Evolutionary conservation across 2,797 vertebrate genomes (phyloP), one percentile per base, ranked within the genome.

Genomic region (Helostoma temminkii): DNA sequence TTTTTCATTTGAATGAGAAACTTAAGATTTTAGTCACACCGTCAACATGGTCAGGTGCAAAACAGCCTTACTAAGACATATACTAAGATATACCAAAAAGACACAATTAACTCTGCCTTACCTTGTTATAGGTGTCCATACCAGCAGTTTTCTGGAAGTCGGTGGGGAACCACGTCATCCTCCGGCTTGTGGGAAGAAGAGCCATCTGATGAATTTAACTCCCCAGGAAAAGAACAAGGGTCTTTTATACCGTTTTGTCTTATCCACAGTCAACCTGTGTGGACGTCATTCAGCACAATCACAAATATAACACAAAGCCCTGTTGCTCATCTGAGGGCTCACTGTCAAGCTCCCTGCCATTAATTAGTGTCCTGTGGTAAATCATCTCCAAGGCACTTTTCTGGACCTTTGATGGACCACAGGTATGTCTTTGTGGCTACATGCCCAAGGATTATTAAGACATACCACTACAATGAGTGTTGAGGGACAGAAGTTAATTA

Each of bases 361-460:
- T 89, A 85, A 94, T 94, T 90, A 90, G 76, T 15, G 9, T 36
- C 39, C 43, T 18, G 21, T 24, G 22, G 58, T 25, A 62, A 76
- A 74, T 67, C 78, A 83, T 91, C 87, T 89, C 91, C 89, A 64
- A 60, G 91, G 66, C 52, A 30, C 59, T 70, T 63, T 65, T 66
- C 30, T 41, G 76, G 80, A 79, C 64, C 58, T 55, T 54, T 72
- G 48, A 76, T 6, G 30, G 71, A 75, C 34, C 52, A n/a, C 63
- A 78, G 76, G 73, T 60, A 84, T 84, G 70, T 79, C 74, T 88
- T 90, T 91, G 86, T 85, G 56, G 32, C 28, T 1, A 19, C 49
- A 43, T 69, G 52, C 43, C 55, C 21, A 46, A 39, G 64, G 26
- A 78, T 78, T 66, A 76, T 80, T 80, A 88, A 24, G 36, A 73